These are phyloP conservation scores for Crossoptilon crossoptilon DNA, from an alignment of 2,797 vertebrate species.

Conservation along the genomic window DNA sequence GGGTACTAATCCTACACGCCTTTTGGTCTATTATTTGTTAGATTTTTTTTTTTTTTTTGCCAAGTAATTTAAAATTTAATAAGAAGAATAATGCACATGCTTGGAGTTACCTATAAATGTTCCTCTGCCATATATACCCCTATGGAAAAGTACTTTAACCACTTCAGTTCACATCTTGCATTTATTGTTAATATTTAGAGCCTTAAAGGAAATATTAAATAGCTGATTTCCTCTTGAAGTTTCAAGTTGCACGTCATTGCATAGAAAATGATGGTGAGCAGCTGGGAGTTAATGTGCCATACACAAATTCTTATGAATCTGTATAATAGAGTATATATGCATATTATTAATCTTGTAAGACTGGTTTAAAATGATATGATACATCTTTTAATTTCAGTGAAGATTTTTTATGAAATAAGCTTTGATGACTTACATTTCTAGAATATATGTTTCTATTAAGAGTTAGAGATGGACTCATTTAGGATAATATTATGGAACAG, in stretches of 20 bases:
- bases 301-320: conserved; percentile 5
- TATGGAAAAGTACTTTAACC: conserved; percentile 9
- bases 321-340: background rate
- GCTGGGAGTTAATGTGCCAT: conserved; percentile 35
- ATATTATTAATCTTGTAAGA: conserved; percentile 2
- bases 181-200: conserved; percentile 26
- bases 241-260: conserved; percentile 3
- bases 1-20: background rate
- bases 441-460: background rate
- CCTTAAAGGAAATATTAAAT: conserved; percentile 41
- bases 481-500: background rate
- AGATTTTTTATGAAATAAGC: background rate
- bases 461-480: background rate
- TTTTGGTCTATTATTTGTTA: background rate
- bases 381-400: conserved; percentile 7
- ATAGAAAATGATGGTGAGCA: conserved; percentile 7
- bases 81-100: background rate
- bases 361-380: background rate
- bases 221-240: conserved; percentile 22
- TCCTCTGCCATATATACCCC: background rate
- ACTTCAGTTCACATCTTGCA: conserved; percentile 18
- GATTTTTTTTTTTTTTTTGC: background rate
- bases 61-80: background rate
- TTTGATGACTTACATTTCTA: background rate
- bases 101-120: background rate